phyloP scores from a whole-genome alignment of 2,888 invertebrate species.

The Drepanosiphum platanoidis region DNA sequence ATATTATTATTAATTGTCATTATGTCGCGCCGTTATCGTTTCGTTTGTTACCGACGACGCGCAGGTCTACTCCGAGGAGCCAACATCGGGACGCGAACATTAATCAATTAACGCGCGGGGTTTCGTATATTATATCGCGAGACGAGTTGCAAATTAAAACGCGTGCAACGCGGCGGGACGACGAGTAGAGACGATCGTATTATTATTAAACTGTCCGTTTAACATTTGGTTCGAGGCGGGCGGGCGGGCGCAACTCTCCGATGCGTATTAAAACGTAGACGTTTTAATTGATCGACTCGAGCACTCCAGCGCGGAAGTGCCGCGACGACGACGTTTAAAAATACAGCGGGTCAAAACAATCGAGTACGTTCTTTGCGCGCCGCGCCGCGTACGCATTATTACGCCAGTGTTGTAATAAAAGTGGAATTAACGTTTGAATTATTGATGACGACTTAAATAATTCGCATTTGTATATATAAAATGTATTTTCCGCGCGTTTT shows the following conservation, averaged over 20 bases:
- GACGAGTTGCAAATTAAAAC: neutral
- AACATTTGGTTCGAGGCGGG: neutral
- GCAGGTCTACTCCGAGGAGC: neutral
- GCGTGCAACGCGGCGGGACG: no score
- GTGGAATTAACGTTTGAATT: neutral
- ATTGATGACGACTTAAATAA: neutral
- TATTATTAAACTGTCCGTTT: neutral
- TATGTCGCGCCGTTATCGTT: no score
- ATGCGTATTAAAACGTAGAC: neutral
- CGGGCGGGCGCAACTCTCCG: neutral
- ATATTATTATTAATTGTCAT: no score
- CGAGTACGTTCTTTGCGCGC: neutral
- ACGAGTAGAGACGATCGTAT: no score
- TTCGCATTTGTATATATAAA: neutral
- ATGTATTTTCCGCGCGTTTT: neutral
- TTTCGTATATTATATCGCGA: no score
- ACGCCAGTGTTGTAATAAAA: neutral
- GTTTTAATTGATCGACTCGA: slow-evolving; percentile 6
- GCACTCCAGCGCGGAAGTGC: neutral
- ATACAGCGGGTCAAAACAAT: neutral
- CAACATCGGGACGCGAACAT: neutral
- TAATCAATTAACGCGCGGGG: neutral
- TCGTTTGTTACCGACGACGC: no score
- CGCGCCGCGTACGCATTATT: neutral
- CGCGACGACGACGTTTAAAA: neutral